These are phyloP conservation scores for Tetanocera ferruginea DNA, from an alignment of 2,888 invertebrate genomes.

Conservation along the genomic window DNA sequence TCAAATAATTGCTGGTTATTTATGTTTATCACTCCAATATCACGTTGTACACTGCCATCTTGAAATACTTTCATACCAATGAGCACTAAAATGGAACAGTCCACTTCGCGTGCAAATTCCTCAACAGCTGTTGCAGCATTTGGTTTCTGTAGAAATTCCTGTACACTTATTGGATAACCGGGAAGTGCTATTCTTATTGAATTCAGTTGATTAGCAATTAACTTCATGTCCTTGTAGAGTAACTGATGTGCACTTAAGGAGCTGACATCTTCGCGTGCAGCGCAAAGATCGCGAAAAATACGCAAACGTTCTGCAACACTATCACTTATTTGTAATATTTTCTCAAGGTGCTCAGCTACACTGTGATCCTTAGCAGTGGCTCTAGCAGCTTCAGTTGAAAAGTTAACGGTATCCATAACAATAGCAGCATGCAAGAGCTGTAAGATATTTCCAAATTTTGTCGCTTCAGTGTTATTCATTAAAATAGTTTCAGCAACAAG, in stretches of 20 bases:
- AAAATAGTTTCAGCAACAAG: slow-evolving; percentile 74
- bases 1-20: slow-evolving; percentile 55
- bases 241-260: slow-evolving; percentile 77
- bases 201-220: slow-evolving; percentile 72
- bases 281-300: slow-evolving; percentile 73
- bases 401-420: slow-evolving; percentile 84
- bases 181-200: slow-evolving; percentile 73
- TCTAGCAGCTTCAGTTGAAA: slow-evolving; percentile 77
- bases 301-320: slow-evolving; percentile 64
- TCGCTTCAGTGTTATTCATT: slow-evolving; percentile 47
- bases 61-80: slow-evolving; percentile 75
- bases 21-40: slow-evolving; percentile 73
- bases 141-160: slow-evolving; percentile 57
- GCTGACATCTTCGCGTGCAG: slow-evolving; percentile 78
- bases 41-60: slow-evolving; percentile 72
- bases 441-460: slow-evolving; percentile 32
- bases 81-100: slow-evolving; percentile 72
- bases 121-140: slow-evolving; percentile 71
- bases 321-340: slow-evolving; percentile 69
- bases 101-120: slow-evolving; percentile 70
- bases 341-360: slow-evolving; percentile 74
- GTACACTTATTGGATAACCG: slow-evolving; percentile 67
- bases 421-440: slow-evolving; percentile 73
- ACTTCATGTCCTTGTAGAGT: slow-evolving; percentile 82
- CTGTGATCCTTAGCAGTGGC: slow-evolving; percentile 77